Evolutionary conservation across 2,113 vertebrate genomes (phyloP).

Genomic region (Emydocephalus ijimae): DNA sequence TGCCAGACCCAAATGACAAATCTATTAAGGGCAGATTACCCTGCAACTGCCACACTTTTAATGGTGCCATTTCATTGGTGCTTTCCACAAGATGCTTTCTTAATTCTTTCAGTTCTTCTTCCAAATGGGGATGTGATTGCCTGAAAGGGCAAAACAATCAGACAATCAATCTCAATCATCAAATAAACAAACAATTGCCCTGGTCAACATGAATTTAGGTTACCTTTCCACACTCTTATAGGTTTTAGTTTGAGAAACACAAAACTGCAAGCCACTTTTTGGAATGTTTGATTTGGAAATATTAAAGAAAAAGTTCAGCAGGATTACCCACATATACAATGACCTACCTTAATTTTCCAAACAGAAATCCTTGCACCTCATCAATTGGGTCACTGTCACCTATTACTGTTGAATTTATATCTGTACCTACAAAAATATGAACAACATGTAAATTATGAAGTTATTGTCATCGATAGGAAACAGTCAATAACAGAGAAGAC

Average conservation of each 20-base stretch:
- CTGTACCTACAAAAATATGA: conserved; percentile 72
- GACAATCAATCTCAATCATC: conserved; percentile 3
- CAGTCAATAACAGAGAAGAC: not conserved
- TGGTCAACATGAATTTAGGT: not conserved
- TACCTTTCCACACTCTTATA: not conserved
- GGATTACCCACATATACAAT: not conserved
- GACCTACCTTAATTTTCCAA: conserved; percentile 92
- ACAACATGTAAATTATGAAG: conserved; percentile 1
- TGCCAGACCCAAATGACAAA: not conserved
- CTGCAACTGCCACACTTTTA: conserved; percentile 99
- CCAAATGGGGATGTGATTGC: conserved; percentile 83
- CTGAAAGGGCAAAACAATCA: conserved; percentile 57
- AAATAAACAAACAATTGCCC: not conserved
- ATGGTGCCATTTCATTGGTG: conserved; percentile 97
- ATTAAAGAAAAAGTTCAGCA: not conserved
- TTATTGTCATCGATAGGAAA: not conserved
- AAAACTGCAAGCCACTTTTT: not conserved
- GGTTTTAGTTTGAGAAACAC: not conserved
- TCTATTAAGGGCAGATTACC: conserved; percentile 66
- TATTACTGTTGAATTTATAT: conserved; percentile 88
- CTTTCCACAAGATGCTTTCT: conserved; percentile 95
- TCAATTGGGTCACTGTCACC: conserved; percentile 92
- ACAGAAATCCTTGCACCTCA: conserved; percentile 97
- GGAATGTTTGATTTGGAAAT: not conserved
- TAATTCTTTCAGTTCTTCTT: conserved; percentile 89